A percentile compares a stretch with the other conserved stretches of the same genome.
phyloP scores from a whole-genome alignment of 2,888 invertebrate genomes.

The Linyphia triangularis region DNA sequence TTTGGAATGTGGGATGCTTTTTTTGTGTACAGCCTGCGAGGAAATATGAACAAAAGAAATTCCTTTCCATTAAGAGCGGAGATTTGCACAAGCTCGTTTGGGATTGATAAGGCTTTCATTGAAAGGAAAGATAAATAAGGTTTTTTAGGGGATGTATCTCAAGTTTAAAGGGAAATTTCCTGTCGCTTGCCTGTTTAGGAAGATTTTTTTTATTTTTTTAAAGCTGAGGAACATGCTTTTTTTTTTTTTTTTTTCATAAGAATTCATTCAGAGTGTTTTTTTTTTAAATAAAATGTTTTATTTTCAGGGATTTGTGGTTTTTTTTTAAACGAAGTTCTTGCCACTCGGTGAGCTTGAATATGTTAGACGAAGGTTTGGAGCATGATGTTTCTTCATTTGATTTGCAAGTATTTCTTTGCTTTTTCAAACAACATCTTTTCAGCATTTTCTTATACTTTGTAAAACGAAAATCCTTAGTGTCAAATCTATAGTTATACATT shows the following conservation, averaged over 20 bases:
- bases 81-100: constrained; percentile 21
- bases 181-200: neutral
- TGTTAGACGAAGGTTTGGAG: too few relatives aligned
- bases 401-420: too few relatives aligned
- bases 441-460: too few relatives aligned
- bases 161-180: neutral
- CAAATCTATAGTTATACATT: too few relatives aligned
- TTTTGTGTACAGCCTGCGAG: neutral
- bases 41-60: neutral
- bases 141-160: neutral
- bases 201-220: neutral
- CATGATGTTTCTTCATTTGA: too few relatives aligned
- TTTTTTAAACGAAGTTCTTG: too few relatives aligned
- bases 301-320: too few relatives aligned
- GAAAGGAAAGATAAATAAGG: neutral
- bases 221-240: neutral
- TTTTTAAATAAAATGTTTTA: too few relatives aligned
- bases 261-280: neutral
- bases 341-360: too few relatives aligned
- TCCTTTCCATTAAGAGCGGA: constrained; percentile 18
- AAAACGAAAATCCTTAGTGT: too few relatives aligned
- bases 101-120: constrained; percentile 20
- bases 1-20: neutral
- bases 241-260: neutral
- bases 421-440: too few relatives aligned